phyloP scores from a whole-genome alignment of 2,888 invertebrate genomes.

The Anthrax anthrax region DNA sequence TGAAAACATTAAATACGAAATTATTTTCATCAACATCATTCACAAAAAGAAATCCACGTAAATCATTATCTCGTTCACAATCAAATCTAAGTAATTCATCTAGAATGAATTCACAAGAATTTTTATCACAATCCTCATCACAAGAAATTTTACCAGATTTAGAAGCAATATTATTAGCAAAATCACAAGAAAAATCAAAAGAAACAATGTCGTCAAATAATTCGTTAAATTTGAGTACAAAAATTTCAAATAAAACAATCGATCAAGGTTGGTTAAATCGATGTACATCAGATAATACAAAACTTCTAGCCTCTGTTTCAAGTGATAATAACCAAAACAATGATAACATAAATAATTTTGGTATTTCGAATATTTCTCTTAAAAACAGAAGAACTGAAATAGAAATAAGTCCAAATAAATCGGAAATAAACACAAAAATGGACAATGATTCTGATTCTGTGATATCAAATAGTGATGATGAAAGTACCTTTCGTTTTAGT shows the following conservation, averaged over 20 bases:
- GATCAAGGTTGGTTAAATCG: constrained; percentile 35
- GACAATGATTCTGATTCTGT: constrained; percentile 51
- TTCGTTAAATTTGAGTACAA: constrained; percentile 13
- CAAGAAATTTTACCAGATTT: constrained; percentile 26
- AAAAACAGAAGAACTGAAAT: too few species aligned
- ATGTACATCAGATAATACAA: neutral
- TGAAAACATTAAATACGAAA: constrained; percentile 40
- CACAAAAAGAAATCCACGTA: constrained; percentile 62
- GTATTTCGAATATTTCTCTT: constrained; percentile 32
- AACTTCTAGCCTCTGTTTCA: too few species aligned
- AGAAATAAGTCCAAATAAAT: too few species aligned
- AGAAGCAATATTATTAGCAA: constrained; percentile 27
- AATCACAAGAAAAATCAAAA: constrained; percentile 21
- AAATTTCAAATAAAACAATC: constrained; percentile 20
- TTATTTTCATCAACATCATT: constrained; percentile 54
- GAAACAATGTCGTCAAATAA: constrained; percentile 16
- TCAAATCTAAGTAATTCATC: constrained; percentile 17
- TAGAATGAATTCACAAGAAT: constrained; percentile 2
- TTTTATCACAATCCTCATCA: constrained; percentile 11
- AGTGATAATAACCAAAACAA: constrained; percentile 3
- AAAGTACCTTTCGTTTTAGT: constrained; percentile 28
- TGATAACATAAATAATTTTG: constrained; percentile 17
- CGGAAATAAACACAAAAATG: constrained; percentile 1
- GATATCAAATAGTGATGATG: constrained; percentile 52
- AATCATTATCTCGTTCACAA: constrained; percentile 37